Conservation (phyloP, 2,888 invertebrate species). For the Bimastos eiseni region DNA sequence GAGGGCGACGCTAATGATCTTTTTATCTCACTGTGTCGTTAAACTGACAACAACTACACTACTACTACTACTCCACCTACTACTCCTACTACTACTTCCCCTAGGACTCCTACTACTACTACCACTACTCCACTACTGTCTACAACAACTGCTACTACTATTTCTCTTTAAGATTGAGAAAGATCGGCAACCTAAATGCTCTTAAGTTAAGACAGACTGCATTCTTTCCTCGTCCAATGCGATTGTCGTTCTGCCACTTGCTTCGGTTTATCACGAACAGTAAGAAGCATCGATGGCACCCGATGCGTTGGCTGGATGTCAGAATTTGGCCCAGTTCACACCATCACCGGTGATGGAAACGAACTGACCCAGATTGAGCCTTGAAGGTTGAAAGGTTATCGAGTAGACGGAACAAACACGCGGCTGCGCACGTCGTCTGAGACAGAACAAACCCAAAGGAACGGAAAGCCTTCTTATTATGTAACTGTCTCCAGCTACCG, state of each 20-base stretch:
- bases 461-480: not conserved
- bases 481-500: not conserved
- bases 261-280: not conserved
- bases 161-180: too few species aligned
- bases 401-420: not conserved
- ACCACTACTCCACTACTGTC: too few species aligned
- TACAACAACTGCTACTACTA: too few species aligned
- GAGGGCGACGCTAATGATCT: too few species aligned
- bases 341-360: not conserved
- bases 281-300: not conserved
- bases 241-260: not conserved
- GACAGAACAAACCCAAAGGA: not conserved
- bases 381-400: slow-evolving; percentile 5
- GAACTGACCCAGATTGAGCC: slow-evolving; percentile 13
- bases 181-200: too few species aligned
- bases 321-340: slow-evolving; percentile 13
- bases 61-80: too few species aligned
- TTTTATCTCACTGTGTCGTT: too few species aligned
- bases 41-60: too few species aligned
- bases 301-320: not conserved
- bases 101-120: too few species aligned
- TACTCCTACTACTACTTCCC: too few species aligned
- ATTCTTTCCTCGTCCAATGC: not conserved
- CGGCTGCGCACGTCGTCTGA: not conserved
- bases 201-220: not conserved